Base-by-base conservation (phyloP, 2,113 vertebrate species). In the Astur gentilis region DNA sequence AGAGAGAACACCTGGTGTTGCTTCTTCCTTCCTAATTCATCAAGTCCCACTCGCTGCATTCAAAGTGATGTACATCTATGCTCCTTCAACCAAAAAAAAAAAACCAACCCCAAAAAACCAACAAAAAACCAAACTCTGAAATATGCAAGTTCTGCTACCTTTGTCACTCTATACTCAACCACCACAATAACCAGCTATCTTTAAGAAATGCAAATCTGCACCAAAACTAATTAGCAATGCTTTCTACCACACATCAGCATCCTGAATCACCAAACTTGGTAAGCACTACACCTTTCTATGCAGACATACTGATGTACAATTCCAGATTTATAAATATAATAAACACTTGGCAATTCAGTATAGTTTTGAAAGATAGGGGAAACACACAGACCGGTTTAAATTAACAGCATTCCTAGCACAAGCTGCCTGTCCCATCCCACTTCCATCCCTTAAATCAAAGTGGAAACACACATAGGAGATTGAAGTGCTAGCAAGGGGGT, bases 201-300 rank as follows among this genome's bases (percentile, higher is more conserved):
- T 29, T 7, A 9, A 60, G 22, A 16, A 72, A 65, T 5, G 4
- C 1, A 76, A 38, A 87, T 4, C 55, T 13, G 61, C 78, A 58
- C 54, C 61, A 16, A 34, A 72, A 8, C 32, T 5, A 54, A 25
- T 0, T 6, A n/a, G 44, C 23, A 34, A 16, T 5, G 13, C 45
- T 61, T 77, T 49, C 60, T 38, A 29, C 23, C 42, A 29, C 32
- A 3, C 19, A 9, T 4, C 31, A 32, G 27, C 23, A 18, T 8
- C 64, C 9, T 6, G 22, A 31, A 4, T 23, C 4, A 44, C 54
- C n/a, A 11, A 17, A 26, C 57, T 4, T 7, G 23, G 49, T 27
- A 19, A 32, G 50, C 49, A 0, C 27, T 0, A 8, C 22, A 4
- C 4, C 47, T 25, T 16, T 10, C 23, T 7, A 1, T 11, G 42